These are phyloP conservation scores for Anarsia innoxiella DNA, from an alignment of 2,888 invertebrate genomes.

Conservation along the genomic window DNA sequence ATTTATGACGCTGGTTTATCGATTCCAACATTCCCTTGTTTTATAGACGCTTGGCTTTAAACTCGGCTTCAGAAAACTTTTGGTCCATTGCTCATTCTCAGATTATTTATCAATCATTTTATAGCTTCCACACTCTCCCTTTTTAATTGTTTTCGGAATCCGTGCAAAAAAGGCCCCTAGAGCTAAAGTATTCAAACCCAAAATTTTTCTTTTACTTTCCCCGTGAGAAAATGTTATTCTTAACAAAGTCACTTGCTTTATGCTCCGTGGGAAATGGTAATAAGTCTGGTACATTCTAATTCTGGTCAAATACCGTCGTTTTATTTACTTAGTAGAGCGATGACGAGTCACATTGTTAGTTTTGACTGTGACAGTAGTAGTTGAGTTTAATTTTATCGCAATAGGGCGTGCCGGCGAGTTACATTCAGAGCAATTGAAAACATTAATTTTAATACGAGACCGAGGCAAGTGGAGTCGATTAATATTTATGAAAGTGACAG, in stretches of 20 bases:
- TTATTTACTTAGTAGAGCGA: neutral
- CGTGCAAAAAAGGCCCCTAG: too few species aligned
- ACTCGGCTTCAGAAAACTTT: too few species aligned
- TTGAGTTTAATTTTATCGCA: conserved; percentile 26
- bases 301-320: too few species aligned
- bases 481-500: conserved; percentile 54
- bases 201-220: neutral
- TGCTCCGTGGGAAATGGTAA: too few species aligned
- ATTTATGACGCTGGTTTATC: conserved; percentile 1
- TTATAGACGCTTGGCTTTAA: neutral
- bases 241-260: too few species aligned
- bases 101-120: too few species aligned
- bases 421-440: conserved; percentile 44
- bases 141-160: too few species aligned
- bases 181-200: neutral
- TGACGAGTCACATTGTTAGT: neutral
- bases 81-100: too few species aligned
- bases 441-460: conserved; percentile 63
- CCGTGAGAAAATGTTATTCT: neutral
- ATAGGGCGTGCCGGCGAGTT: conserved; percentile 33
- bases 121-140: too few species aligned
- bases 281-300: too few species aligned
- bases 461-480: conserved; percentile 48
- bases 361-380: conserved; percentile 1
- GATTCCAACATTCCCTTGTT: neutral